phyloP scores from a whole-genome alignment of 2,888 invertebrate genomes.

The Phyto melanocephala region DNA sequence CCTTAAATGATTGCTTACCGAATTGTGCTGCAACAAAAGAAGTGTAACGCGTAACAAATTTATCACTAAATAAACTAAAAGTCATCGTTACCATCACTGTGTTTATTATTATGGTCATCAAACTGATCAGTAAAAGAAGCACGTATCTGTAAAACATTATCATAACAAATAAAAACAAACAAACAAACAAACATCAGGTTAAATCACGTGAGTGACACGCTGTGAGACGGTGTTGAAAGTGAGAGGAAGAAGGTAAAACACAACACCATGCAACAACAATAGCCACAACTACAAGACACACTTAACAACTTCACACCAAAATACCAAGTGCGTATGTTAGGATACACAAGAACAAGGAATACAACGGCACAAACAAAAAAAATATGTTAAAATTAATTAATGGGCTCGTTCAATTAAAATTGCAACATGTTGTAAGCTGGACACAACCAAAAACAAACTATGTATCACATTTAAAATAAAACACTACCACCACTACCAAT shows the following conservation, averaged over 20 bases:
- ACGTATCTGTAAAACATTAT: constrained; percentile 61
- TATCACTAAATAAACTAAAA: constrained; percentile 18
- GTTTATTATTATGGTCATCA: neutral
- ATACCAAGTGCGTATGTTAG: constrained; percentile 46
- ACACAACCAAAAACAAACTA: constrained; percentile 66
- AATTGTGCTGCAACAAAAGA: neutral
- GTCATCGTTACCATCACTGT: constrained; percentile 22
- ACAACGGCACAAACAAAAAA: constrained; percentile 19
- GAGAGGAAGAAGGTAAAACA: constrained; percentile 47
- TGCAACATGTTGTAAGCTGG: constrained; percentile 76
- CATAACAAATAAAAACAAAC: constrained; percentile 49
- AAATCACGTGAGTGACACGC: neutral
- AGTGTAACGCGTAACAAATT: constrained; percentile 39
- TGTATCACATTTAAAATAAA: neutral
- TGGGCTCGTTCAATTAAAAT: constrained; percentile 78
- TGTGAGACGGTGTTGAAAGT: constrained; percentile 17
- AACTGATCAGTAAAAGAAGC: constrained; percentile 55
- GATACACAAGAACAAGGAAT: neutral
- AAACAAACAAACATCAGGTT: constrained; percentile 29
- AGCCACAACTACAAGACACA: constrained; percentile 26
- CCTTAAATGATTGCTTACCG: no score
- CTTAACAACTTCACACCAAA: constrained; percentile 59
- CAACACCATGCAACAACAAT: constrained; percentile 37
- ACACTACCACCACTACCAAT: constrained; percentile 25
- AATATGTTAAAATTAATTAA: constrained; percentile 77